Conservation (phyloP, 2,888 invertebrate species). For the Bugula neritina region DNA sequence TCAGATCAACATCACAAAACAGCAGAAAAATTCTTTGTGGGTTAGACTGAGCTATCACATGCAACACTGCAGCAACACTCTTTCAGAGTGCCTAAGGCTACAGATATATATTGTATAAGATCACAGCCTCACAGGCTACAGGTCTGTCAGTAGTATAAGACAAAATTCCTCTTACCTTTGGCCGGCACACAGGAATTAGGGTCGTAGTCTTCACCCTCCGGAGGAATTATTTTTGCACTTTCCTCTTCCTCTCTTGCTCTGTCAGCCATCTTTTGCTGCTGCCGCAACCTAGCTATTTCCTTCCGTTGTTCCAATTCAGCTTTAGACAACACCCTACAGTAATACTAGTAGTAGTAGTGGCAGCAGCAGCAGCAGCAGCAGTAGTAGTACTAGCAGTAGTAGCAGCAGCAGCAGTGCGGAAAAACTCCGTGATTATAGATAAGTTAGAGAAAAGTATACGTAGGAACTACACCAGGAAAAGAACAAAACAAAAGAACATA, state of each 20-base stretch:
- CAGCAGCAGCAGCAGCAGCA: too few relatives aligned
- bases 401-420: too few relatives aligned
- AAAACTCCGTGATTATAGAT: too few relatives aligned
- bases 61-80: not conserved
- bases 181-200: not conserved
- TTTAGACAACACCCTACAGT: slow-evolving; percentile 63
- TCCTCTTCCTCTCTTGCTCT: not conserved
- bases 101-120: too few relatives aligned
- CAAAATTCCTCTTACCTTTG: not conserved
- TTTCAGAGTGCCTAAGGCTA: not conserved
- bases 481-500: too few relatives aligned
- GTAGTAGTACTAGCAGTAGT: too few relatives aligned
- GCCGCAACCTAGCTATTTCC: slow-evolving; percentile 63
- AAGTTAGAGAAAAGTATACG: too few relatives aligned
- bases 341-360: too few relatives aligned
- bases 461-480: too few relatives aligned
- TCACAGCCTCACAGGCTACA: not conserved
- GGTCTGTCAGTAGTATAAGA: not conserved
- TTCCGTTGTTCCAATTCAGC: slow-evolving; percentile 68
- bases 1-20: not conserved
- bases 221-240: not conserved
- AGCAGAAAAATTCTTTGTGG: not conserved
- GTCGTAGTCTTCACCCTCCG: not conserved
- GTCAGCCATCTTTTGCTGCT: slow-evolving; percentile 57
- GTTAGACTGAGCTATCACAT: too few relatives aligned